Evolutionary conservation across 2,113 vertebrate species (phyloP).

Genomic region (Larimichthys polyactis): DNA sequence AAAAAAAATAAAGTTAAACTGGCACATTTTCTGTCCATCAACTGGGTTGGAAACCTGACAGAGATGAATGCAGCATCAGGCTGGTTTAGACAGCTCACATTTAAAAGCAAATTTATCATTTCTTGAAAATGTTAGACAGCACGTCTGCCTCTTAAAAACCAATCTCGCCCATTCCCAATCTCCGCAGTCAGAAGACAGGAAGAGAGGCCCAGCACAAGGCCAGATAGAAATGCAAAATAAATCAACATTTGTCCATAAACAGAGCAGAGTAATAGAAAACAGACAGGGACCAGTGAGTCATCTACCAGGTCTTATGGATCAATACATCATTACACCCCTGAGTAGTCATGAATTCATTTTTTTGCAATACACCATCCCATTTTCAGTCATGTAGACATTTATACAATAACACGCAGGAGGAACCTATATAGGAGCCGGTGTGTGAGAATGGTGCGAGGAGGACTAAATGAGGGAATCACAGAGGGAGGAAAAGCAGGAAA

Average conservation of each 20-base stretch:
- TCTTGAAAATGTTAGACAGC: conserved; percentile 3
- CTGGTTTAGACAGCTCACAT: conserved; percentile 15
- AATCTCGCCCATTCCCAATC: not conserved
- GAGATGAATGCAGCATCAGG: conserved; percentile 30
- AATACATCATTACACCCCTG: conserved; percentile 61
- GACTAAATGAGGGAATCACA: not conserved
- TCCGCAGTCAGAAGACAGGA: conserved; percentile 3
- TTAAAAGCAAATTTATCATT: conserved; percentile 27
- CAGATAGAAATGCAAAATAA: conserved; percentile 43
- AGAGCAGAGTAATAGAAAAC: conserved; percentile 35
- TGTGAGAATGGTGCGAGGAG: not conserved
- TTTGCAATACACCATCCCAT: conserved; percentile 11
- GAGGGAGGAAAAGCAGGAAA: not conserved
- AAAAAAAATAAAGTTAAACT: conserved; percentile 22
- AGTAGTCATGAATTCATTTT: conserved; percentile 52
- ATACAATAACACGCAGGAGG: conserved; percentile 24
- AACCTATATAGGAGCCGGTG: not conserved
- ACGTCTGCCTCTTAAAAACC: conserved; percentile 21
- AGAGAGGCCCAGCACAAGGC: not conserved
- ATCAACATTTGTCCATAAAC: conserved; percentile 55
- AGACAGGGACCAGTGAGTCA: conserved; percentile 14
- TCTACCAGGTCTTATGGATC: conserved; percentile 44
- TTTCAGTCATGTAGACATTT: conserved; percentile 41
- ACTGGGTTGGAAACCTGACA: conserved; percentile 22
- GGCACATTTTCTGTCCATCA: conserved; percentile 35